Percentiles rank a stretch among this genome's conserved stretches.
phyloP scores from a whole-genome alignment of 2,113 vertebrate genomes.

The Ornithorhynchus anatinus region DNA sequence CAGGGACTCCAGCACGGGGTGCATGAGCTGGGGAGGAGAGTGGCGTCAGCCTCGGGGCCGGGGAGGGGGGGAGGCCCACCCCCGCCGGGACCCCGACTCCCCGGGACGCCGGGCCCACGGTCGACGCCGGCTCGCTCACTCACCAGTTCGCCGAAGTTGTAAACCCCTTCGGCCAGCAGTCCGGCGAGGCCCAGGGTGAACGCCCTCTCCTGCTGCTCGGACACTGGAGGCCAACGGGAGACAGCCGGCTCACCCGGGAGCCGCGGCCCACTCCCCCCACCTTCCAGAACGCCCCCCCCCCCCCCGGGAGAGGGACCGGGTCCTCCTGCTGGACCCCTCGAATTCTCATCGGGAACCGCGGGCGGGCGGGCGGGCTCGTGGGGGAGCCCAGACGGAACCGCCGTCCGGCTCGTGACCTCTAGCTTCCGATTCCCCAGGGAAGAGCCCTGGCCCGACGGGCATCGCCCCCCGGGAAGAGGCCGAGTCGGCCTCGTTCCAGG shows the following conservation, averaged over 20 bases:
- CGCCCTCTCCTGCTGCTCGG: constrained; percentile 95
- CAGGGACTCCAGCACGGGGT: constrained; percentile 92
- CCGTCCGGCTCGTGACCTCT: too few species aligned
- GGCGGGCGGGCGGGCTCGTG: too few species aligned
- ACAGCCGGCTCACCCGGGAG: neutral
- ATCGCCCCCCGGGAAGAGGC: accelerated
- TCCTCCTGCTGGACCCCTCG: too few species aligned
- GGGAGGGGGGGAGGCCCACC: accelerated
- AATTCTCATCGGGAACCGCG: too few species aligned
- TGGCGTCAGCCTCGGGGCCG: neutral
- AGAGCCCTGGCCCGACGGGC: neutral
- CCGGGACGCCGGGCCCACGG: neutral
- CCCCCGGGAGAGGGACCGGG: accelerated
- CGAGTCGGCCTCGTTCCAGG: accelerated
- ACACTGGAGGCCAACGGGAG: constrained; percentile 68
- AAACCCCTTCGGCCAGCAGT: constrained; percentile 94
- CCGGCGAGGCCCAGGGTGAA: constrained; percentile 94
- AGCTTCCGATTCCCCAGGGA: too few species aligned
- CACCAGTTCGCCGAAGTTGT: constrained; percentile 97
- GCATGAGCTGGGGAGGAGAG: constrained; percentile 86
- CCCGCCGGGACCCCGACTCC: accelerated
- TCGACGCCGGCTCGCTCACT: too few species aligned
- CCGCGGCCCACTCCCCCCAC: accelerated
- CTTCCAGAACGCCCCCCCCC: accelerated
- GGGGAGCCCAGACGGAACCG: too few species aligned